phyloP scores from a whole-genome alignment of 30 jellyfish, hydroid and myxozoan species.

The Pseudorhiza aurosa region DNA sequence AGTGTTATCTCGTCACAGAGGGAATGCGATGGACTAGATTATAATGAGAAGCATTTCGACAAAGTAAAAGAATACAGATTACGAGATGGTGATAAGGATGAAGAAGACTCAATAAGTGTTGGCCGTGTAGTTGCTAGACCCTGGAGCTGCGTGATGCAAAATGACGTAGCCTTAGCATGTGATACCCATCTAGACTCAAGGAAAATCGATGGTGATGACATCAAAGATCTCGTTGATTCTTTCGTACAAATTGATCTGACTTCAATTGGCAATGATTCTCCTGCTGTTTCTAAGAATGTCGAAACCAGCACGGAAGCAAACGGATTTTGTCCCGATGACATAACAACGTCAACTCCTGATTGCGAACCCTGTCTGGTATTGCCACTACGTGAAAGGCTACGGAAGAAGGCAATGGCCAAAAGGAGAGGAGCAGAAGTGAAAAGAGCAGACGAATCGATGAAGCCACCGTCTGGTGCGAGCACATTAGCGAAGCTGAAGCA shows the following conservation, averaged over 20 bases:
- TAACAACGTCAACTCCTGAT: neutral
- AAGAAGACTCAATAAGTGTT: too few species aligned
- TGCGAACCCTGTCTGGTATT: neutral
- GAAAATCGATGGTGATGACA: neutral
- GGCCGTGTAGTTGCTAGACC: too few species aligned
- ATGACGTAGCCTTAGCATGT: too few species aligned
- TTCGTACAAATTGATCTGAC: constrained; percentile 7
- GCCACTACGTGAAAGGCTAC: constrained; percentile 42
- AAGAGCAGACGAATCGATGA: neutral
- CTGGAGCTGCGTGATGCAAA: too few species aligned
- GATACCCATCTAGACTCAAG: too few species aligned
- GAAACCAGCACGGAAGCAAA: neutral
- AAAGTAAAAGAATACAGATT: too few species aligned
- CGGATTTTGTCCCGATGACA: neutral
- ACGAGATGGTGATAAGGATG: too few species aligned
- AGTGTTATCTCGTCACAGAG: too few species aligned
- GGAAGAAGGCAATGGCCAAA: neutral
- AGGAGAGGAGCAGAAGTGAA: neutral
- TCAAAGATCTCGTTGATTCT: constrained; percentile 1
- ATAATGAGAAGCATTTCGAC: too few species aligned
- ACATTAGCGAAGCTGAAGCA: neutral
- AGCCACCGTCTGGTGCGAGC: too few species aligned
- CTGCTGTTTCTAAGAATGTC: neutral
- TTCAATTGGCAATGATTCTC: neutral
- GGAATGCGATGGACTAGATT: too few species aligned